Percentiles rank a stretch among this genome's conserved stretches.
Conservation (phyloP, 2,113 vertebrate genomes). For the Aepyceros melampus region DNA sequence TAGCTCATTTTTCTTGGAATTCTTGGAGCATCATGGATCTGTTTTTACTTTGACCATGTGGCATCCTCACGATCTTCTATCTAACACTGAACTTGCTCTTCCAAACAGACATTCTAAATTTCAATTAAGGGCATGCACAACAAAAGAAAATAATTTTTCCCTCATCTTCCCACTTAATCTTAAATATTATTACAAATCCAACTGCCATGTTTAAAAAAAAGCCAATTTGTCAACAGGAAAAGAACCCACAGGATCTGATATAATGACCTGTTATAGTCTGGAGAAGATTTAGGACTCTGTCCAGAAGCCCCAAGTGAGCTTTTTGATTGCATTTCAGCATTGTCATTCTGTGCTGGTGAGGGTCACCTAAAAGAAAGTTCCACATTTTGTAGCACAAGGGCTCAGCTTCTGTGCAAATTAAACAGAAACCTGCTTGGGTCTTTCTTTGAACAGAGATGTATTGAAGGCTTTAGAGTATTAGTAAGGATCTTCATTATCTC, state of each 20-base stretch:
- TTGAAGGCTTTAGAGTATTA: not conserved
- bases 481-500: not conserved
- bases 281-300: slow-evolving; percentile 23
- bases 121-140: not conserved
- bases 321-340: not conserved
- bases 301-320: slow-evolving; percentile 55
- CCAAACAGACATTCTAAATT: not conserved
- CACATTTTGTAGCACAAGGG: accelerated
- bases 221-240: slow-evolving; percentile 62
- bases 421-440: not conserved
- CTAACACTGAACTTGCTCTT: not conserved
- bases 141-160: not conserved
- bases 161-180: not conserved
- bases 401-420: not conserved
- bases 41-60: accelerated
- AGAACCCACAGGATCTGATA: slow-evolving; percentile 46
- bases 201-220: not conserved
- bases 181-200: slow-evolving; percentile 24
- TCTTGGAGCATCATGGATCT: not conserved
- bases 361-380: not conserved
- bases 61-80: not conserved
- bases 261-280: slow-evolving; percentile 47
- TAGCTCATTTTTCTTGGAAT: not conserved
- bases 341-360: not conserved
- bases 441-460: slow-evolving; percentile 25